Evolutionary conservation across 2,113 vertebrate species (phyloP).

Genomic region (Helogale parvula): DNA sequence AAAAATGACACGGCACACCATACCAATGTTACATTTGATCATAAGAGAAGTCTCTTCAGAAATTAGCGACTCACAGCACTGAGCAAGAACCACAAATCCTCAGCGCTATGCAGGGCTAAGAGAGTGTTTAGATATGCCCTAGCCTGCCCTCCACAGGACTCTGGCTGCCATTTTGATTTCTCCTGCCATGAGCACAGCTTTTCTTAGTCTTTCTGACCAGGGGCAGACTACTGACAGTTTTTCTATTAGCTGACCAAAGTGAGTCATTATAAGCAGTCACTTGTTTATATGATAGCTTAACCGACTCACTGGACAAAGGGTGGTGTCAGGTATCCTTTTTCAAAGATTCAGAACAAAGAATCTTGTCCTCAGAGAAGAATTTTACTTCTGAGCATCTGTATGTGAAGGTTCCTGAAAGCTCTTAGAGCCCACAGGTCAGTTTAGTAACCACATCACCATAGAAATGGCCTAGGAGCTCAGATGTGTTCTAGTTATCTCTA

Average conservation of each 20-base stretch:
- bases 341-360: neutral
- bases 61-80: neutral
- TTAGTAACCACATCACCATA: neutral
- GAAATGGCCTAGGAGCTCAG: neutral
- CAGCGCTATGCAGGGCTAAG: rapidly evolving
- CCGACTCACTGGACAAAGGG: neutral
- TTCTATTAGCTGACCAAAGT: neutral
- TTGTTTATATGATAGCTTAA: neutral
- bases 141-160: neutral
- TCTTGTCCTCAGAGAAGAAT: neutral
- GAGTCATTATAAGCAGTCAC: neutral
- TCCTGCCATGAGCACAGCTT: neutral
- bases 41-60: neutral
- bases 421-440: neutral
- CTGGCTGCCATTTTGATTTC: neutral
- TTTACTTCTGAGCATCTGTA: neutral
- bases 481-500: neutral
- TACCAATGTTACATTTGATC: neutral
- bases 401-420: neutral
- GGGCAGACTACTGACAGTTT: neutral
- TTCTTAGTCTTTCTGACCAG: neutral
- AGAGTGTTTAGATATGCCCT: neutral
- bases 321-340: neutral
- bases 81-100: neutral
- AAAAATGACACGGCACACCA: neutral